These are phyloP conservation scores for Drosophila suzukii DNA, from an alignment of 1,140 invertebrate species.

Conservation along the genomic window DNA sequence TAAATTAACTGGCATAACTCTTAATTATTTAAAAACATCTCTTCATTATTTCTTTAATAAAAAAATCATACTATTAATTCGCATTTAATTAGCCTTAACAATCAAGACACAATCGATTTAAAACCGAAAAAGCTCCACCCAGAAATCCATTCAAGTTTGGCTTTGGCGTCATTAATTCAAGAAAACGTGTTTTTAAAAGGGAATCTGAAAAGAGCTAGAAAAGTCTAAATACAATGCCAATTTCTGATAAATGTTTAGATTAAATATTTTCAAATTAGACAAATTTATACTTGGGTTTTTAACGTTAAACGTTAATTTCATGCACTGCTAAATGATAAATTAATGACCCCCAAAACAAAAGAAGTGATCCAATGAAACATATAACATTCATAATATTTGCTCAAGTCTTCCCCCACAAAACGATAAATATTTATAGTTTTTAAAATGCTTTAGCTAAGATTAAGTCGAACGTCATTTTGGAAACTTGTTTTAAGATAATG, in stretches of 20 bases:
- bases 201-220: background rate
- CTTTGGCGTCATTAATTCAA: slow-evolving; percentile 3
- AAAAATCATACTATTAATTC: slow-evolving; percentile 6
- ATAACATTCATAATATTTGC: slow-evolving; percentile 19
- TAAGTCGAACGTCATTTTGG: slow-evolving; percentile 16
- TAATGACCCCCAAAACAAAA: slow-evolving; percentile 4
- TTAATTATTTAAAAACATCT: slow-evolving; percentile 4
- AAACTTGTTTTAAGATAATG: slow-evolving; percentile 17
- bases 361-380: slow-evolving; percentile 1
- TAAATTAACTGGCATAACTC: background rate
- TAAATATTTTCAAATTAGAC: slow-evolving; percentile 2
- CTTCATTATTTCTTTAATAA: slow-evolving; percentile 10
- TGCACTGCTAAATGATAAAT: slow-evolving; percentile 9
- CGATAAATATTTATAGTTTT: slow-evolving; percentile 9
- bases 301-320: background rate
- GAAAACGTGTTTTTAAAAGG: slow-evolving; percentile 12
- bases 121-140: slow-evolving; percentile 8
- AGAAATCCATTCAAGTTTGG: background rate
- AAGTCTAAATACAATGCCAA: background rate
- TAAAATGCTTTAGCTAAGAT: slow-evolving; percentile 18
- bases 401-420: background rate
- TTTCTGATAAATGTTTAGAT: slow-evolving; percentile 13
- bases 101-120: slow-evolving; percentile 19
- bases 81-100: slow-evolving; percentile 12
- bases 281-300: background rate